Base-by-base conservation (phyloP, 2,113 vertebrate genomes). In the Crotalus tigris region DNA sequence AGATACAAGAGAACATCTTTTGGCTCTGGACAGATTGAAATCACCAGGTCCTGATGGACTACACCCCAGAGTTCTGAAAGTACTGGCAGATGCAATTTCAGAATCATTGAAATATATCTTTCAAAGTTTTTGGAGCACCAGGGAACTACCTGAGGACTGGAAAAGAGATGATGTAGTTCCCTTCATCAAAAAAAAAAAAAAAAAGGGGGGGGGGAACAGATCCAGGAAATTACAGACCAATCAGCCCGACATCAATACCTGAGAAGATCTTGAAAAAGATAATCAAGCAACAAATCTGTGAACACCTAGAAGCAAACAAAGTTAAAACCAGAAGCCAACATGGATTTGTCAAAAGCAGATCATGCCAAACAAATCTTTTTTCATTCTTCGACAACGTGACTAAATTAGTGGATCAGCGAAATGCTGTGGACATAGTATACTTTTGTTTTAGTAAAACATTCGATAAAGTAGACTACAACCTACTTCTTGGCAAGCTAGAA, bases 121-220 rank as follows among this genome's bases (percentile, higher is more conserved):
- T 69, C 29, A 33, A 3, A 9, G 49, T 51, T 9, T 51, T 51
- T 51, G 49, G 8, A 51, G 8, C 49, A 51, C 49, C 49, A 51
- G 49, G 49, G 8, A 9, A 51, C 49, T 51, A 51, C 49, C 49
- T 51, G 12, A 69, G 12, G 13, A 69, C 1, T 69, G 64, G 64
- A 69, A 69, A 33, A 69, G 29, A 69, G 64, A 69, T n/a, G 11
- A 29, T 69, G 29, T 69, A 69, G 64, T n/a, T 69, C 29, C 29
- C 29, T 15, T 33, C 15, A n/a, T 33, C 64, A n/a, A 33, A 69
- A 69, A 33, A 33, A 51, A 39, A 39, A 39, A 39, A 39, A 39
- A 39, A 39, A 39, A 2, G 39, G 4, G 0, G 5, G 1, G 29
- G 12, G 4, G 4, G 0, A 15, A 15, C 29, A 33, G 29, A 69